These are phyloP conservation scores for Rhyzopertha dominica DNA, from an alignment of 1,140 invertebrate species.

Conservation along the genomic window DNA sequence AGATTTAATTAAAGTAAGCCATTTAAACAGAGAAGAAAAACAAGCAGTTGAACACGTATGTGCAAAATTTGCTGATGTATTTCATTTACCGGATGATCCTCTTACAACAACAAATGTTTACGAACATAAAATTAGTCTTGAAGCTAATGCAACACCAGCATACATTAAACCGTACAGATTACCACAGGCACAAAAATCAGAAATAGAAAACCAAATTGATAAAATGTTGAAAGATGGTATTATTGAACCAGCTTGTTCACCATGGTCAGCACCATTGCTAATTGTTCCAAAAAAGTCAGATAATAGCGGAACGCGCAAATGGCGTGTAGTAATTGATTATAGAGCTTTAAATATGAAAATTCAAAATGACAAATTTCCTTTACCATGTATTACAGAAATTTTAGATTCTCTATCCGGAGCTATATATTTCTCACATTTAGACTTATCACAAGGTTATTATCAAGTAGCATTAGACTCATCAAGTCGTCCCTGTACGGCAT, in stretches of 20 bases:
- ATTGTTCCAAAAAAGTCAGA: constrained; percentile 27
- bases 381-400: constrained; percentile 49
- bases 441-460: constrained; percentile 42
- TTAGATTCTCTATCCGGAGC: constrained; percentile 43
- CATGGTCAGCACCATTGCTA: constrained; percentile 21
- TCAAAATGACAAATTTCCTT: constrained; percentile 44
- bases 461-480: constrained; percentile 38
- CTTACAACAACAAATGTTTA: no score
- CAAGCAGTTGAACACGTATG: no score
- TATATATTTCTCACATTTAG: constrained; percentile 25
- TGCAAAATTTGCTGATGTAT: no score
- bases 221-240: constrained; percentile 21
- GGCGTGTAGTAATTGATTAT: constrained; percentile 42
- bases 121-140: no score
- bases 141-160: no score
- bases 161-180: constrained; percentile 23
- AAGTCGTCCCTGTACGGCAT: constrained; percentile 38
- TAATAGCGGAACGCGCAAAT: constrained; percentile 26
- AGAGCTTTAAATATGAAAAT: constrained; percentile 39
- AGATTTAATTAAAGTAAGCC: no score
- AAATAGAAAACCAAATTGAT: constrained; percentile 26
- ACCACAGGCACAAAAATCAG: constrained; percentile 17
- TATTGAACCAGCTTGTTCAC: constrained; percentile 12
- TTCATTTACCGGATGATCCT: no score
- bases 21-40: no score